Evolutionary conservation across 2,888 invertebrate species (phyloP).

Genomic region (Calliopum simillimum): DNA sequence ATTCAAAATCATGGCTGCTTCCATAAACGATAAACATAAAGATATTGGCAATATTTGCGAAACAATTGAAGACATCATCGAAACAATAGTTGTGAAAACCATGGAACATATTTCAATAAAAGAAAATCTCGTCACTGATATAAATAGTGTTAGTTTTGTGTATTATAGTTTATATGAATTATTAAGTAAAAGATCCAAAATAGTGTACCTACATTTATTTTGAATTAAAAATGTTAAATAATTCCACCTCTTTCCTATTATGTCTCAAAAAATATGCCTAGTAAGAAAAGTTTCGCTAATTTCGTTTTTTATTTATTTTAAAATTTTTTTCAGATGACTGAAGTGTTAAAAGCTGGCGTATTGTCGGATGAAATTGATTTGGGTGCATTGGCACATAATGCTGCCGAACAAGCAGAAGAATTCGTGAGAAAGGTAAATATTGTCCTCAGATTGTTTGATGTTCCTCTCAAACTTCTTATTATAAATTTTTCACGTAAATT

Average conservation of each 20-base stretch:
- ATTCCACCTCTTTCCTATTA: too few relatives aligned
- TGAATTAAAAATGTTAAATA: too few relatives aligned
- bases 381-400: conserved; percentile 85
- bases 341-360: conserved; percentile 86
- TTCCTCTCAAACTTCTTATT: conserved; percentile 37
- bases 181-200: too few relatives aligned
- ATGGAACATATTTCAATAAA: not conserved
- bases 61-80: not conserved
- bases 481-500: too few relatives aligned
- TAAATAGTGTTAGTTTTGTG: not conserved
- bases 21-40: not conserved
- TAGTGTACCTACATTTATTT: too few relatives aligned
- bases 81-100: not conserved
- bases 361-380: conserved; percentile 87
- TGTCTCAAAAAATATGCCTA: too few relatives aligned
- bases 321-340: conserved; percentile 74
- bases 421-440: conserved; percentile 83
- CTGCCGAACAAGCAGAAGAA: conserved; percentile 94
- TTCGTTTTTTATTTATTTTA: not conserved
- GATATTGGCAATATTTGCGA: not conserved
- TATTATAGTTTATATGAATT: too few relatives aligned
- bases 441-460: not conserved
- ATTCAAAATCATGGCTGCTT: not conserved
- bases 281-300: too few relatives aligned
- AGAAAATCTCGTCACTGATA: not conserved